phyloP scores from a whole-genome alignment of 2,113 vertebrate genomes.

The Microcebus jonahi region DNA sequence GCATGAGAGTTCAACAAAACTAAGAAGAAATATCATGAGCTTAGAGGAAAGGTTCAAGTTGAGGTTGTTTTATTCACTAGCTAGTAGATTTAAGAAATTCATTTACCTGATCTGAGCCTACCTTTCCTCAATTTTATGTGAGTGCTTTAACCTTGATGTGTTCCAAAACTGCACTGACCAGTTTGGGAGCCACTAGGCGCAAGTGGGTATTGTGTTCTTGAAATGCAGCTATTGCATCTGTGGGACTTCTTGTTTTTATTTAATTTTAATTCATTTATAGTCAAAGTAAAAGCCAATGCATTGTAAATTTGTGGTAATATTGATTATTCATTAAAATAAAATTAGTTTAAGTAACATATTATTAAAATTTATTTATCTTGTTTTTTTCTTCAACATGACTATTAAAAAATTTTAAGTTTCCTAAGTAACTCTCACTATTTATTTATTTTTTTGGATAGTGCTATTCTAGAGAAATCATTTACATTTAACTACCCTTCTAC shows the following conservation, averaged over 20 bases:
- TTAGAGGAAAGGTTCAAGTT: not conserved
- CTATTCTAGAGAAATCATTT: constrained; percentile 21
- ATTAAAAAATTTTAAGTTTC: not conserved
- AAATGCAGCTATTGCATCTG: not conserved
- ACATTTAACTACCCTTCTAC: not conserved
- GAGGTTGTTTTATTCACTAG: not conserved
- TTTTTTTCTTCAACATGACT: not conserved
- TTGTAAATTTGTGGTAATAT: not conserved
- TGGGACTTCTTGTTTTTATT: not conserved
- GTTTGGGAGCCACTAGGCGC: too few relatives aligned
- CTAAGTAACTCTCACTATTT: not conserved
- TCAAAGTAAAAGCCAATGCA: not conserved
- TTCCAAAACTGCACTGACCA: not conserved
- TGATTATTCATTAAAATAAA: not conserved
- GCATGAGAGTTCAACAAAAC: not conserved
- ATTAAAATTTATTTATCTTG: not conserved
- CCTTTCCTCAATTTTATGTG: not conserved
- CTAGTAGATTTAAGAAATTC: not conserved
- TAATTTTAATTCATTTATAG: not conserved
- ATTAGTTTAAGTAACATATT: not conserved
- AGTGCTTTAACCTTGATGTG: not conserved
- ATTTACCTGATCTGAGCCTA: too few relatives aligned
- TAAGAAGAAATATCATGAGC: not conserved
- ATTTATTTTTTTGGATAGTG: not conserved
- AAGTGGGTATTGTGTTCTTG: not conserved